These are phyloP conservation scores for Rhogogaster chlorosoma DNA, from an alignment of 2,888 invertebrate species.

Conservation along the genomic window DNA sequence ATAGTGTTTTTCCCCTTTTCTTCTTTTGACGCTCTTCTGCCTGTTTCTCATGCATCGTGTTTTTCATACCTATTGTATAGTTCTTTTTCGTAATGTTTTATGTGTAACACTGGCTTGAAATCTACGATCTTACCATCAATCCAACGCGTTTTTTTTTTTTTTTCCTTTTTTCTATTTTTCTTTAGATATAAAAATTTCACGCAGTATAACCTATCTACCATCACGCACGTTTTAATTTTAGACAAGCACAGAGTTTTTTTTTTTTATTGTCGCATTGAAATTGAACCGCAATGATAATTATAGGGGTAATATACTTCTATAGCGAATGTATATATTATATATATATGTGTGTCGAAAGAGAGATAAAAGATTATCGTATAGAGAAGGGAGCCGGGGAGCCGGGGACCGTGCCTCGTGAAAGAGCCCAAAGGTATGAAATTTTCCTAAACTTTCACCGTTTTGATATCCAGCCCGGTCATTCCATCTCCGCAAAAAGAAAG, in stretches of 20 bases:
- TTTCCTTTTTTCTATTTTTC: too few species aligned
- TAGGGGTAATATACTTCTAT: background rate
- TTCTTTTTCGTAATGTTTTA: background rate
- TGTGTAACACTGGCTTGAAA: background rate
- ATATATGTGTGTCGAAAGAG: background rate
- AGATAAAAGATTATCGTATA: background rate
- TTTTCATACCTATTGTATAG: background rate
- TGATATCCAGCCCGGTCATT: background rate
- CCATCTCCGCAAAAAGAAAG: background rate
- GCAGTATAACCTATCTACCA: too few species aligned
- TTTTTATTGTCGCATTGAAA: background rate
- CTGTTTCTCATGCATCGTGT: background rate
- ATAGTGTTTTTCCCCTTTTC: too few species aligned
- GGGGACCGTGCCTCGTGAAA: background rate
- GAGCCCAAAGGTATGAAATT: conserved; percentile 12
- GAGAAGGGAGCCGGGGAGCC: background rate
- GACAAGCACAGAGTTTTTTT: background rate
- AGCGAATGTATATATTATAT: too few species aligned
- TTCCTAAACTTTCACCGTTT: background rate
- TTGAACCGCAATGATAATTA: background rate
- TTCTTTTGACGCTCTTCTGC: background rate
- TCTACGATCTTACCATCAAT: background rate
- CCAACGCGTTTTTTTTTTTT: too few species aligned
- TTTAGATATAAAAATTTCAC: background rate
- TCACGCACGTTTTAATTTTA: background rate